Percentiles rank a stretch among this genome's conserved stretches.
Evolutionary conservation across 1,140 invertebrate genomes (phyloP).

Genomic region (Nephotettix cincticeps): DNA sequence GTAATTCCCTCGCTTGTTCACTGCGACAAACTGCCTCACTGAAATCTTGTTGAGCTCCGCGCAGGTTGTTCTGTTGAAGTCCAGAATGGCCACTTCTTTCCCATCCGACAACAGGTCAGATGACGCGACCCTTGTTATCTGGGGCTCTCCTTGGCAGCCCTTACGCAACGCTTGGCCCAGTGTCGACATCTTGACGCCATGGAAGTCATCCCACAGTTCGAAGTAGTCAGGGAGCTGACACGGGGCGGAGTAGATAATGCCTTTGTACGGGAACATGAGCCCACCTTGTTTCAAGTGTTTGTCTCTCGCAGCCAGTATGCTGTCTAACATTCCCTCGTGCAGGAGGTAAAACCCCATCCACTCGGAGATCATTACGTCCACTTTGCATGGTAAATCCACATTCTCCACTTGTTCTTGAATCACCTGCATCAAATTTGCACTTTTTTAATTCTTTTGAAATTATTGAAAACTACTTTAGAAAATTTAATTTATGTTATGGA

Average conservation of each 20-base stretch:
- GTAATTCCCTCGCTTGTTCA: constrained; percentile 59
- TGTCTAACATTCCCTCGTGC: constrained; percentile 98
- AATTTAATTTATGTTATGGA: too few species aligned
- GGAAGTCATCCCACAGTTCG: constrained; percentile 59
- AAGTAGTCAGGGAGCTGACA: constrained; percentile 68
- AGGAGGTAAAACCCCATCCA: constrained; percentile 99
- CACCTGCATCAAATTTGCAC: constrained; percentile 44
- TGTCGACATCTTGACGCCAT: constrained; percentile 33
- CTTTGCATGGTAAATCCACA: constrained; percentile 68
- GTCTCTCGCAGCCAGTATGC: constrained; percentile 88
- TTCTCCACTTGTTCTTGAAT: constrained; percentile 67
- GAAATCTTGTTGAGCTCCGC: constrained; percentile 43
- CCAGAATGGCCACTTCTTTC: constrained; percentile 44
- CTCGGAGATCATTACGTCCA: constrained; percentile 96
- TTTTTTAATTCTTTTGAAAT: too few species aligned
- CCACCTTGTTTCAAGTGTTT: constrained; percentile 72
- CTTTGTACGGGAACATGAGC: constrained; percentile 49
- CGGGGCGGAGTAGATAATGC: constrained; percentile 56
- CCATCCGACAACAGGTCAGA: constrained; percentile 51
- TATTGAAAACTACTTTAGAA: too few species aligned
- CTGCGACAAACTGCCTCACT: constrained; percentile 47
- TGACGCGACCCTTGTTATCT: constrained; percentile 44
- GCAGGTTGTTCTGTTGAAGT: constrained; percentile 41
- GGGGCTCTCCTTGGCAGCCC: constrained; percentile 42
- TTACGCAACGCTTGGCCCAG: constrained; percentile 32